phyloP scores from a whole-genome alignment of 1,140 invertebrate species.

The Drosophila kohkoa region DNA sequence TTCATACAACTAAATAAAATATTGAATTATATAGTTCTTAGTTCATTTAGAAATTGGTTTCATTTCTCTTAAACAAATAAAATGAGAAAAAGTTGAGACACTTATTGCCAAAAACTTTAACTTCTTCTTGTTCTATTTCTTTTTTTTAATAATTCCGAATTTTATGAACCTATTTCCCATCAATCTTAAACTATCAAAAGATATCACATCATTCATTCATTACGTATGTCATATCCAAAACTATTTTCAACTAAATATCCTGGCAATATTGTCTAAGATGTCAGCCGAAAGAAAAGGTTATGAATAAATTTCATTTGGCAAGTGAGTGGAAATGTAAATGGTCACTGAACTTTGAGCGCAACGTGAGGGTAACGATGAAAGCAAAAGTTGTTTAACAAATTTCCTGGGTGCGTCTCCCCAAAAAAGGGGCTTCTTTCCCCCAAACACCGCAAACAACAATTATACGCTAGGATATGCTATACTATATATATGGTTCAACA shows the following conservation, averaged over 20 bases:
- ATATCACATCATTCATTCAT: background rate
- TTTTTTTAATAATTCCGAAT: too few relatives aligned
- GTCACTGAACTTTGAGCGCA: background rate
- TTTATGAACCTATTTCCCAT: background rate
- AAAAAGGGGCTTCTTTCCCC: background rate
- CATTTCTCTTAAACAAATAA: too few relatives aligned
- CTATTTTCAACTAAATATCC: constrained; percentile 28
- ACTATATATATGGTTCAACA: background rate
- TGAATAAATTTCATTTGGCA: constrained; percentile 34
- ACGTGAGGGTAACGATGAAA: constrained; percentile 6
- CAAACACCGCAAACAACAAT: constrained; percentile 55
- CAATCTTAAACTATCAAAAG: background rate
- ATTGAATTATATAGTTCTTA: too few relatives aligned
- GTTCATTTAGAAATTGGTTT: too few relatives aligned
- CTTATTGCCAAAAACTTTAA: too few relatives aligned
- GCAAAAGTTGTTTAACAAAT: constrained; percentile 17
- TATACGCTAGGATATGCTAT: constrained; percentile 51
- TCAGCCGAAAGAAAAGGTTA: constrained; percentile 18
- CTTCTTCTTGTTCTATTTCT: too few relatives aligned
- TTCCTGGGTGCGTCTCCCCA: background rate
- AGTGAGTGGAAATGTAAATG: constrained; percentile 5
- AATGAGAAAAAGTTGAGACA: too few relatives aligned
- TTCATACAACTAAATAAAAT: too few relatives aligned
- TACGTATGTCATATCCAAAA: background rate
- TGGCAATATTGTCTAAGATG: constrained; percentile 8